These are phyloP conservation scores for Arctia plantaginis DNA, from an alignment of 2,888 invertebrate genomes.

Conservation along the genomic window DNA sequence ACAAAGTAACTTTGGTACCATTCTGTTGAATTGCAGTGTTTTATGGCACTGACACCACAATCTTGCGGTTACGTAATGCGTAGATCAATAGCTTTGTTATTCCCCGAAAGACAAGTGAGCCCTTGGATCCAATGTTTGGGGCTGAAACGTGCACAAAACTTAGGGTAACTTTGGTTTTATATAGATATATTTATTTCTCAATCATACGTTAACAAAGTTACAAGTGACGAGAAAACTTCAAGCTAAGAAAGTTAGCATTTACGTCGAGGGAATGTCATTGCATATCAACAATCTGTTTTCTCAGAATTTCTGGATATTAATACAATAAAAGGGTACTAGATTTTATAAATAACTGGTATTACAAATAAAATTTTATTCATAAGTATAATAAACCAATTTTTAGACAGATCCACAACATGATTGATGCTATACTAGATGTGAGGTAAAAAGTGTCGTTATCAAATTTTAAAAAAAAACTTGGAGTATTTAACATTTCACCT, in stretches of 20 bases:
- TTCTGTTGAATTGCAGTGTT: neutral
- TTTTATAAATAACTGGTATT: no score
- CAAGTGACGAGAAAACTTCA: slow-evolving; percentile 41
- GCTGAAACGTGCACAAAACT: slow-evolving; percentile 43
- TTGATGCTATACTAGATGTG: no score
- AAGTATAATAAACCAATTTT: no score
- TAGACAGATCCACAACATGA: no score
- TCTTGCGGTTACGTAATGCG: slow-evolving; percentile 1
- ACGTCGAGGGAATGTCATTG: neutral
- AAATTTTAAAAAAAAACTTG: no score
- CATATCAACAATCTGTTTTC: neutral
- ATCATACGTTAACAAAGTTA: slow-evolving; percentile 34
- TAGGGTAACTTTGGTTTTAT: slow-evolving; percentile 11
- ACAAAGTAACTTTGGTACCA: neutral
- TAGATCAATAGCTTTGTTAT: slow-evolving; percentile 1
- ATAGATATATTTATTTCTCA: slow-evolving; percentile 43
- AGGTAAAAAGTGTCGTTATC: no score
- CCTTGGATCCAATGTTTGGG: neutral
- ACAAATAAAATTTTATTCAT: no score
- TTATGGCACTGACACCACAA: neutral
- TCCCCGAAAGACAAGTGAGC: slow-evolving; percentile 2
- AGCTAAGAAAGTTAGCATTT: slow-evolving; percentile 30
- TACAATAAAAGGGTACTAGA: neutral
- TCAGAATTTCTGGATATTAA: neutral
- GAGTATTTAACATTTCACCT: no score